Base-by-base conservation (phyloP, 2,113 vertebrate species). In the Lepisosteus osseus region DNA sequence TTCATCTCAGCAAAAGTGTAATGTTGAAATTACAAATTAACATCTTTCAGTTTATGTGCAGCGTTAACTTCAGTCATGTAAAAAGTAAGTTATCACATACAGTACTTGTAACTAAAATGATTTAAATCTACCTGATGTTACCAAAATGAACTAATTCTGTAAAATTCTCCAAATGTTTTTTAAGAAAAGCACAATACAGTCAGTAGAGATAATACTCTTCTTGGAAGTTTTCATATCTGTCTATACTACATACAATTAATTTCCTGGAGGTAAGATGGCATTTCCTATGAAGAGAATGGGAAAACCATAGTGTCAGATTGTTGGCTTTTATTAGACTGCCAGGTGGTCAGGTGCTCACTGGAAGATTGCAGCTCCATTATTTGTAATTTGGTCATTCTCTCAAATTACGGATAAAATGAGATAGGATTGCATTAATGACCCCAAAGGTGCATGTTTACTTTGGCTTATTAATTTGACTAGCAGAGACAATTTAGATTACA, bases 391-490 rank as follows among this genome's bases (percentile, higher is more conserved):
- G 79, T 88, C 80, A 71, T 76, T 78, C 78, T 81, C 77, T 78
- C 73, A 71, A 74, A 72, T 69, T 82, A 86, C 73, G 84, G 79
- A 76, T 76, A 79, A 84, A 85, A 86, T 84, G 84, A 83, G 85
- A 76, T 54, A 4, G 2, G 80, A 85, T 78, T 81, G 79, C 77
- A 64, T 71, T 83, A 82, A 88, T 83, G 72, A 83, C 83, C 87
- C 80, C 85, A 73, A 85, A 87, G 85, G 82, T 86, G 76, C 82
- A 84, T 88, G 88, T 89, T 90, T 88, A 84, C 86, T 88, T 89
- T 89, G 83, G 84, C 82, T 89, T 86, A 84, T 90, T 90, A 89
- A 92, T 90, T 88, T 76, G 71, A 78, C 80, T 78, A 76, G 79
- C 84, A 71, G 79, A 79, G 76, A 83, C 80, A 76, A 82, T 83